A percentile compares a stretch with the other conserved stretches of the same genome.
phyloP scores from a whole-genome alignment of 2,113 vertebrate genomes.

The Heterotis niloticus region DNA sequence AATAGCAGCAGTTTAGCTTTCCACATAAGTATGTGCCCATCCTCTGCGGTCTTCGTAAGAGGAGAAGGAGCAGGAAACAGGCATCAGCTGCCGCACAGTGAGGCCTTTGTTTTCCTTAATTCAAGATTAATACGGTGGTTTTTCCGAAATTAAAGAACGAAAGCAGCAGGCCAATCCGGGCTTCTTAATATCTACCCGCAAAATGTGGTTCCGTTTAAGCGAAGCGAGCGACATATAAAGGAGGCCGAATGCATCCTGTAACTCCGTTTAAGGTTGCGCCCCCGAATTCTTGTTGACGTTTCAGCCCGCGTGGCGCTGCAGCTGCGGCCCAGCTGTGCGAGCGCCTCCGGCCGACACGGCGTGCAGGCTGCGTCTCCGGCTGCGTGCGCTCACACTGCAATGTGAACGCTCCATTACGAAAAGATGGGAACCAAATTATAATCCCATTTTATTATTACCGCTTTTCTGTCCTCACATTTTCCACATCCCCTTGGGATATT shows the following conservation, averaged over 20 bases:
- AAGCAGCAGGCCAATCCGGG: background rate
- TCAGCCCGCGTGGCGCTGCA: slow-evolving; percentile 7
- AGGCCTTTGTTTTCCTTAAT: slow-evolving; percentile 15
- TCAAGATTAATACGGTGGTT: slow-evolving; percentile 9
- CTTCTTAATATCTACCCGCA: background rate
- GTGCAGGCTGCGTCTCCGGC: background rate
- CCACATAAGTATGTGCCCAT: slow-evolving; percentile 10
- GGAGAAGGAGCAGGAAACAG: background rate
- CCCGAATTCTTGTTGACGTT: slow-evolving; percentile 21
- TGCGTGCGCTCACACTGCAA: background rate
- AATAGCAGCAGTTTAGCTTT: slow-evolving; percentile 23
- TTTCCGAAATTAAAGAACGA: slow-evolving; percentile 15
- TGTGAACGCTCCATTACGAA: slow-evolving; percentile 12
- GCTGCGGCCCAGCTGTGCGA: slow-evolving; percentile 21
- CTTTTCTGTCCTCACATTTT: background rate
- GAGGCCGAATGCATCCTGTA: background rate
- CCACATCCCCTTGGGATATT: background rate
- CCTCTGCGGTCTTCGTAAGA: background rate
- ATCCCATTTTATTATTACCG: slow-evolving; percentile 2
- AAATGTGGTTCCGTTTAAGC: slow-evolving; percentile 22
- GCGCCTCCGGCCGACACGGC: background rate
- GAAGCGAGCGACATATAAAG: background rate
- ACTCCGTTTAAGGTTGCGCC: slow-evolving; percentile 24
- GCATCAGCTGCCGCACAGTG: background rate
- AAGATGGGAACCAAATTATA: slow-evolving; percentile 14